A percentile compares a stretch with the other conserved stretches of the same genome.
Evolutionary conservation across 2,113 vertebrate genomes (phyloP).

Genomic region (Halcyon senegalensis): DNA sequence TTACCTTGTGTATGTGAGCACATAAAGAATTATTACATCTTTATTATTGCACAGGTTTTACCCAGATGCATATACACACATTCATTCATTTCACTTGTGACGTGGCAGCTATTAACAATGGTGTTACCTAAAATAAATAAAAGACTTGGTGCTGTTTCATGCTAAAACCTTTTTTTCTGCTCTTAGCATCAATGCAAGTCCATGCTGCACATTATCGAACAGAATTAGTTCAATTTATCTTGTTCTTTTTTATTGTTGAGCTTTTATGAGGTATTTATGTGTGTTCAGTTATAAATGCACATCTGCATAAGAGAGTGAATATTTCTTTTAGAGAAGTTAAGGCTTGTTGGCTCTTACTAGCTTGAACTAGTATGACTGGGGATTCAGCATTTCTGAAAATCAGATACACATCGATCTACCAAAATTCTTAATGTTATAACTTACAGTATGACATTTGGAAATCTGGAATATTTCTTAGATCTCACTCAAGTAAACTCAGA

Average conservation of each 20-base stretch:
- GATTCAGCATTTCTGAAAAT: background rate
- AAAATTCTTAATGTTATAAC: background rate
- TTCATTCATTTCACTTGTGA: constrained; percentile 14
- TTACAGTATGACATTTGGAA: background rate
- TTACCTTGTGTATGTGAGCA: background rate
- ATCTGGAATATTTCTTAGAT: background rate
- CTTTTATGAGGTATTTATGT: background rate
- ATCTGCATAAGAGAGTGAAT: background rate
- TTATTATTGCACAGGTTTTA: background rate
- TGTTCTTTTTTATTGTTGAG: background rate
- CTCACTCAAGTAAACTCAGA: background rate
- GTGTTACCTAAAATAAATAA: constrained; percentile 17
- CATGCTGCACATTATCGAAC: background rate
- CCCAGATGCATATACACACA: background rate
- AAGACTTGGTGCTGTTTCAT: background rate
- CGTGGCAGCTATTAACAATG: background rate
- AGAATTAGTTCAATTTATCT: background rate
- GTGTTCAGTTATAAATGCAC: background rate
- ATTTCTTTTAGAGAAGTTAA: background rate
- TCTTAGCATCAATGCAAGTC: background rate
- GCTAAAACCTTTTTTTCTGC: background rate
- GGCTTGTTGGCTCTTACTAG: background rate
- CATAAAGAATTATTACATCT: background rate
- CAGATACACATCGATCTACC: background rate
- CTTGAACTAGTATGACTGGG: background rate